Evolutionary conservation across 2,113 vertebrate species (phyloP).

Genomic region (Anolis carolinensis): DNA sequence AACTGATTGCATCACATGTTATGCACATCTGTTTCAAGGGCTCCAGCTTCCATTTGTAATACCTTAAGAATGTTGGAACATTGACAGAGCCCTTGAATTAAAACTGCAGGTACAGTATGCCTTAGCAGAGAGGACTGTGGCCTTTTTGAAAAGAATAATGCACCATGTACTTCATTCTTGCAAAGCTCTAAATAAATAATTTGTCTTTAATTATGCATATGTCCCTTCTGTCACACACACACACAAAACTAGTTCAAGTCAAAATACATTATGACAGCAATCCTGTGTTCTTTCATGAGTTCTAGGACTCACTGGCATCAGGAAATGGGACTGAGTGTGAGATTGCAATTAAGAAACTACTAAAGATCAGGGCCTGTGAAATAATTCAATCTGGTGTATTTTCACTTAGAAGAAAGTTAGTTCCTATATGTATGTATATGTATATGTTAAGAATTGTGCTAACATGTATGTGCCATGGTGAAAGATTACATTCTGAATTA

Average conservation of each 20-base stretch:
- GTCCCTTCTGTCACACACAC: not conserved
- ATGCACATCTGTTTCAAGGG: constrained; percentile 48
- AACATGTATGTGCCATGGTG: not conserved
- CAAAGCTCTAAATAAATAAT: not conserved
- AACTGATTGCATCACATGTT: constrained; percentile 34
- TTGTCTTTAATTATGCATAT: constrained; percentile 9
- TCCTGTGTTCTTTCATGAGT: not conserved
- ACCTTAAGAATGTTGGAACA: constrained; percentile 39
- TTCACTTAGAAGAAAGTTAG: not conserved
- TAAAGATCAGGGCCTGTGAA: not conserved
- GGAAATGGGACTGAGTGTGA: not conserved
- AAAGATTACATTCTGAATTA: no score
- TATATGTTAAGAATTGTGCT: not conserved
- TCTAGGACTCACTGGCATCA: not conserved
- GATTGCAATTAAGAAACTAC: not conserved
- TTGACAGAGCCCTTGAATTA: constrained; percentile 41
- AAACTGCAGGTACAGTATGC: constrained; percentile 43
- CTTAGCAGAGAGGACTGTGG: constrained; percentile 20
- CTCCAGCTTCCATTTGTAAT: constrained; percentile 40
- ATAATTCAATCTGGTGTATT: no score
- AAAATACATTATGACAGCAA: not conserved
- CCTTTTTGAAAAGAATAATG: not conserved
- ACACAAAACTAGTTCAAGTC: not conserved
- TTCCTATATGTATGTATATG: not conserved
- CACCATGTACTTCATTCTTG: not conserved